A percentile compares a stretch with the other conserved stretches of the same genome.
phyloP scores from a whole-genome alignment of 1,140 invertebrate species.

The Drosophila asahinai region DNA sequence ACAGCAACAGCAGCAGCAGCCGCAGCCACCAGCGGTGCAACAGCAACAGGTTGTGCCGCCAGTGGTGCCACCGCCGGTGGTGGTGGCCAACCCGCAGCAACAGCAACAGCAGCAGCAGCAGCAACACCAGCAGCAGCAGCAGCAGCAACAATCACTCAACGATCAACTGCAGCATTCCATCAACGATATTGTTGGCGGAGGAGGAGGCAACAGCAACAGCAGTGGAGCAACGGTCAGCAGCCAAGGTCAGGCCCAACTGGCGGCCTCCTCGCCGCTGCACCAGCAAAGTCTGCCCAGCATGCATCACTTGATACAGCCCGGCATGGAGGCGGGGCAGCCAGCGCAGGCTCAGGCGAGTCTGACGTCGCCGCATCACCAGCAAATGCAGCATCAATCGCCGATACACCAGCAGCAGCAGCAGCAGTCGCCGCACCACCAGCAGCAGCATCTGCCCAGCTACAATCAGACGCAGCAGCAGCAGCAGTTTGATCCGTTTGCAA shows the following conservation, averaged over 20 bases:
- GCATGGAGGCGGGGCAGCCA: slow-evolving; percentile 42
- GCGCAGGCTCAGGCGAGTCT: slow-evolving; percentile 52
- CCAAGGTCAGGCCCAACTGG: slow-evolving; percentile 46
- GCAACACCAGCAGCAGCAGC: slow-evolving; percentile 70
- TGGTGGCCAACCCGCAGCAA: slow-evolving; percentile 38
- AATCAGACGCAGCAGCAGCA: slow-evolving; percentile 65
- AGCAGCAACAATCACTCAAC: slow-evolving; percentile 74
- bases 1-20: slow-evolving; percentile 86
- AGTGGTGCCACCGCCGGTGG: slow-evolving; percentile 31
- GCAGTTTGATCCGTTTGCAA: slow-evolving; percentile 76
- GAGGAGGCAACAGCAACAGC: slow-evolving; percentile 64
- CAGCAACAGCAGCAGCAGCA: slow-evolving; percentile 59
- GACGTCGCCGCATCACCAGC: slow-evolving; percentile 68
- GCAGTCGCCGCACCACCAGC: slow-evolving; percentile 63
- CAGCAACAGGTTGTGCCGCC: slow-evolving; percentile 48
- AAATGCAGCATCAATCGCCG: slow-evolving; percentile 69
- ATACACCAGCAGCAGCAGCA: slow-evolving; percentile 75
- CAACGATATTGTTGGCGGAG: slow-evolving; percentile 79
- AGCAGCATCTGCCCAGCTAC: slow-evolving; percentile 71
- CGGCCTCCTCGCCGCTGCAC: slow-evolving; percentile 63
- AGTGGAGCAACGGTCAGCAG: slow-evolving; percentile 4
- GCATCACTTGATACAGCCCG: slow-evolving; percentile 68
- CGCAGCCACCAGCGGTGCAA: slow-evolving; percentile 84
- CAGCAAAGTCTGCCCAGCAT: slow-evolving; percentile 70
- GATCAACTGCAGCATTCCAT: slow-evolving; percentile 84